Base-by-base conservation (phyloP, 1,140 invertebrate species). In the Homalodisca vitripennis region DNA sequence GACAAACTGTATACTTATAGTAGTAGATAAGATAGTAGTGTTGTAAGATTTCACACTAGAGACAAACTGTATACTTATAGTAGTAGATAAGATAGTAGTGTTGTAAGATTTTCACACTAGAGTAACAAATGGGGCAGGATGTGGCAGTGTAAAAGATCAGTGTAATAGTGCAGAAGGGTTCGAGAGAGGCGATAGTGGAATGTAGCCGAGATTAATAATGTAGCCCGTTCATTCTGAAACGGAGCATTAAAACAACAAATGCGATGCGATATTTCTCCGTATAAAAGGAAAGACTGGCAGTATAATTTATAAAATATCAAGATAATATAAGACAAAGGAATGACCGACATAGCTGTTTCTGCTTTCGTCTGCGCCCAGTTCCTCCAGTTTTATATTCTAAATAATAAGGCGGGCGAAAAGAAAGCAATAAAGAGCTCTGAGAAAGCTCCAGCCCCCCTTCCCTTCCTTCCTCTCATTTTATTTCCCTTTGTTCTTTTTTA, bases 401-500 rank as follows among this genome's bases (percentile, higher is more conserved):
- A 67, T 67, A 55, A 72, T 67, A 51, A 72, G 34, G 32, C 32
- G 41, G 12, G 57, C 31, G 27, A 69, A 70, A 72, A 72, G 67
- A 69, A 72, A 66, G 71, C 67, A 72, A 69, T 72, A 72, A 72
- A 72, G 69, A 72, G 68, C 24, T 27, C 67, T 22, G 34, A 53
- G n/a, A n/a, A n/a, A n/a, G 64, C 46, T 14, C 57, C 31, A 3
- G 41, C 68, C 57, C 55, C 20, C 17, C 2, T 27, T 3, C 51
- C 57, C 51, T 22, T 14, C 20, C 22, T 26, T 66, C 63, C 30
- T 46, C 64, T 68, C 70, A 73, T 73, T 73, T 73, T 73, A 73
- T 68, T 70, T 70, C 71, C 71, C 71, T 72, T 72, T 72, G 71
- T 72, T 72, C 71, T 72, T 72, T 72, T 72, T 72, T 69, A 72